Percentiles rank a stretch among this genome's conserved stretches.
phyloP scores from a whole-genome alignment of 1,140 invertebrate genomes.

The Nasonia giraulti region DNA sequence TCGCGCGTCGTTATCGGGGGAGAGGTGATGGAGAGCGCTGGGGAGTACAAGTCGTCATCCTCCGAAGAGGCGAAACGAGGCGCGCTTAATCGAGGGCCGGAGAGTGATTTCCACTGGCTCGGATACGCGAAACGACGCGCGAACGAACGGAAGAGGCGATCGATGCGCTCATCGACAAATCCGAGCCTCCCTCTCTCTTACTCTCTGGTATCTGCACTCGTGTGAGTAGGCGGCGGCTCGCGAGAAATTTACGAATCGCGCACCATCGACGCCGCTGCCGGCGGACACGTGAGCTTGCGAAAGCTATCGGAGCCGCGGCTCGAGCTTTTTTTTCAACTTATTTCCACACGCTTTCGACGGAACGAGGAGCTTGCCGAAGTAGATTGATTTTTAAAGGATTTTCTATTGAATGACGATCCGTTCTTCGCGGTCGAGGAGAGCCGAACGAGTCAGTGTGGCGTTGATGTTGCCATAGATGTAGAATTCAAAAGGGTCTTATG shows the following conservation, averaged over 20 bases:
- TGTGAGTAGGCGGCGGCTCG: neutral
- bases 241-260: neutral
- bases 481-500: neutral
- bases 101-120: constrained; percentile 3
- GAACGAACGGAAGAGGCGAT: neutral
- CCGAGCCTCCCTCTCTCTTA: neutral
- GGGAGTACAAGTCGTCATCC: neutral
- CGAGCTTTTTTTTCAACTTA: neutral
- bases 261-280: neutral
- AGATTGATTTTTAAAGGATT: neutral
- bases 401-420: neutral
- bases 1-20: too few relatives aligned
- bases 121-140: constrained; percentile 4
- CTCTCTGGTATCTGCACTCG: neutral
- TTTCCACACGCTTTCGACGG: neutral
- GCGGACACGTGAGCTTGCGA: neutral
- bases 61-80: neutral
- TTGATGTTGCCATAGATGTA: neutral
- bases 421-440: neutral
- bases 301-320: neutral
- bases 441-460: neutral
- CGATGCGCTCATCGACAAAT: neutral
- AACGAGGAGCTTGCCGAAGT: neutral
- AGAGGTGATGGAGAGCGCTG: neutral
- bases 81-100: constrained; percentile 14